These are phyloP conservation scores for Onychomys arenicola DNA, from an alignment of 2,797 vertebrate genomes.

Conservation along the genomic window DNA sequence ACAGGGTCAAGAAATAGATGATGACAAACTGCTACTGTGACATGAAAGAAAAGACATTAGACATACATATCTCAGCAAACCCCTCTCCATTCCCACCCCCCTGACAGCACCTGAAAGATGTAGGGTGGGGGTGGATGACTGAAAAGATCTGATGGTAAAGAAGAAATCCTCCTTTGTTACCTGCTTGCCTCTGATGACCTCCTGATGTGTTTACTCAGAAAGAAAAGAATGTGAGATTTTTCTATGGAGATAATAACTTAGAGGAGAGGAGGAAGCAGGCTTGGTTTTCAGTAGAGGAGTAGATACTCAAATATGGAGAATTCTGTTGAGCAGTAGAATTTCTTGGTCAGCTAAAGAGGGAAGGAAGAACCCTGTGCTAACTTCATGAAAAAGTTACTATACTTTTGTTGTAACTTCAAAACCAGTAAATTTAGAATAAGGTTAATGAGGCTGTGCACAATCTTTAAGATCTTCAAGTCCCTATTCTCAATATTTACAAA, in stretches of 20 bases:
- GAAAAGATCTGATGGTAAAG: background rate
- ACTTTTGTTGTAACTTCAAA: background rate
- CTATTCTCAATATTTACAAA: conserved; percentile 22
- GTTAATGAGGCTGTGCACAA: background rate
- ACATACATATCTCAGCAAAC: background rate
- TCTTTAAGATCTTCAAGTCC: background rate
- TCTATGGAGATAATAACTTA: background rate
- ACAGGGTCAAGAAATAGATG: background rate
- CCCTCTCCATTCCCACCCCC: background rate
- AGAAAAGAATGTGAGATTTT: background rate
- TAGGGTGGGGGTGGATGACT: rapidly evolving
- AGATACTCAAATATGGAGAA: background rate
- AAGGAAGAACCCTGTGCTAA: background rate
- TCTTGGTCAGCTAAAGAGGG: background rate
- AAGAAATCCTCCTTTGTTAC: background rate
- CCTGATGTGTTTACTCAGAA: background rate
- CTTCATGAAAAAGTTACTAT: background rate
- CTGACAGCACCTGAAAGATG: background rate
- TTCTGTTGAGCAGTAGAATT: background rate
- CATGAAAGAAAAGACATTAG: background rate
- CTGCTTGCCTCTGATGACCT: background rate
- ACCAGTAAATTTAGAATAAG: background rate
- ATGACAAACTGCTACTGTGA: background rate
- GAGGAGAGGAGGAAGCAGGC: background rate
- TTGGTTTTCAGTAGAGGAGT: background rate